Evolutionary conservation across 2,888 invertebrate genomes (phyloP).

Genomic region (Nasonia oneida): DNA sequence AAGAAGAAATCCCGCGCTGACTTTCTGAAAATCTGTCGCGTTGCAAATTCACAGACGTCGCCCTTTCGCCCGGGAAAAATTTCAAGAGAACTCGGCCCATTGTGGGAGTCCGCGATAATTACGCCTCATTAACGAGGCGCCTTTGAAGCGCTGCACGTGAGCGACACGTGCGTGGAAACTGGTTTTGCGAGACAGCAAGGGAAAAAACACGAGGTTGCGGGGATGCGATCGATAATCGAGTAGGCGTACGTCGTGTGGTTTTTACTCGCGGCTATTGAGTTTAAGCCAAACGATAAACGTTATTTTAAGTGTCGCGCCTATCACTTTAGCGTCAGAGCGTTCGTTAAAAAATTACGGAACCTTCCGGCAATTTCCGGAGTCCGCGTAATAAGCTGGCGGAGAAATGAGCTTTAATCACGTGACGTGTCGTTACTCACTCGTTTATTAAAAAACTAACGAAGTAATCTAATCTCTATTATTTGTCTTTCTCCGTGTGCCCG

Average conservation of each 20-base stretch:
- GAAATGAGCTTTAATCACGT: not conserved
- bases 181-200: slow-evolving; percentile 44
- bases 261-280: not conserved
- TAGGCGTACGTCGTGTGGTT: not conserved
- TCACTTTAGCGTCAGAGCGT: not conserved
- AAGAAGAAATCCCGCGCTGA: not conserved
- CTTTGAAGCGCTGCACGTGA: slow-evolving; percentile 69
- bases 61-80: not conserved
- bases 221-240: slow-evolving; percentile 28
- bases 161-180: slow-evolving; percentile 66
- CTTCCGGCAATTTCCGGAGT: not conserved
- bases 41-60: not conserved
- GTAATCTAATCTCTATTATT: slow-evolving; percentile 35
- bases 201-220: slow-evolving; percentile 3
- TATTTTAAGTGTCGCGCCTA: not conserved
- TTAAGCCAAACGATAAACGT: no score
- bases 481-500: not conserved
- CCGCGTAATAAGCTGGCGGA: not conserved
- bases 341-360: not conserved
- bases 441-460: slow-evolving; percentile 23
- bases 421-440: not conserved
- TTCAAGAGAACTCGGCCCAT: slow-evolving; percentile 57
- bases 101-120: slow-evolving; percentile 72
- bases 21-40: not conserved
- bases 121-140: slow-evolving; percentile 76